Evolutionary conservation across 2,797 vertebrate species (phyloP), one percentile per base, ranked within the genome.

Genomic region (Oryzias dopingdopingensis): DNA sequence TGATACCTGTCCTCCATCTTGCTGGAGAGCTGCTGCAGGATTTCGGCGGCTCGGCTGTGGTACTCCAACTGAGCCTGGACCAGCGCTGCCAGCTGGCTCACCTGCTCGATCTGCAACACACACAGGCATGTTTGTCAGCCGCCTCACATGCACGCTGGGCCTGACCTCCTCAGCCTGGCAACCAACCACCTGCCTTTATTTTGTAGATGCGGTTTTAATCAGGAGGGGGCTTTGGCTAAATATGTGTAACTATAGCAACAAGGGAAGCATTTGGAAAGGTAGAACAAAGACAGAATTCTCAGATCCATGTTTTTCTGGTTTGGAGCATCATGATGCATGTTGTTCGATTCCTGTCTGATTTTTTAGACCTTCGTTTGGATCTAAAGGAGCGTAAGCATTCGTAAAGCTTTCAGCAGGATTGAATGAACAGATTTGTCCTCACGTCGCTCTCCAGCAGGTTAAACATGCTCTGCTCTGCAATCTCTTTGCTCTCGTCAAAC

Each of bases 401-500:
- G 10, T 32, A 3, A 32, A 32, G 32, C 32, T 13, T 32, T 32
- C 32, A 12, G 32, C 10, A 37, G 32, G 8, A 32, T 7, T 23
- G 5, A 26, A 24, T 12, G 14, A 22, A 26, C 23, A 5, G 48
- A n/a, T 26, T 16, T 16, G 16, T 37, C 5, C 91, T 91, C 85
- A 99, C 97, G 68, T 99, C 97, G 81, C 96, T 99, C 85, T 98
- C 97, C 82, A 99, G 85, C 69, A 99, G 94, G 81, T 99, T 98
- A 76, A 98, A 98, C 96, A 99, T 98, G 94, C 96, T 98, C 73
- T 94, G 95, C 81, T 98, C 96, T 0, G 97, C 96, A 44, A 98
- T 91, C 83, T 99, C 97, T 90, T 98, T 97, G 73, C 96, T 96
- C 71, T 99, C 97, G 42, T 99, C 95, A 42, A 99, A 99, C 76